A percentile compares a stretch with the other conserved stretches of the same genome.
These are phyloP conservation scores for Andrena bicolor DNA, from an alignment of 2,888 invertebrate genomes.

Conservation along the genomic window DNA sequence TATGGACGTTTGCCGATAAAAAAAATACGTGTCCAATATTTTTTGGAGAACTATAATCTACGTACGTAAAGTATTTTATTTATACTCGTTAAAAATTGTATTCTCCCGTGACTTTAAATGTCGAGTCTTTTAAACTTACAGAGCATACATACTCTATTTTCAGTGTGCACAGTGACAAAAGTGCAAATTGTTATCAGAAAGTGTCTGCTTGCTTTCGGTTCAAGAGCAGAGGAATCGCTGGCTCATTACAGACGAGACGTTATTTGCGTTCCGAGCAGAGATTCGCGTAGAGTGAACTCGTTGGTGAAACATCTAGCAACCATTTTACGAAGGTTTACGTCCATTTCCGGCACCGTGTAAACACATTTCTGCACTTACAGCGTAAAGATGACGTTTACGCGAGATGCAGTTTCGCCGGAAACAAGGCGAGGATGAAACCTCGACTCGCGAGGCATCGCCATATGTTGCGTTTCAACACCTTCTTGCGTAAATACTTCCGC, in stretches of 20 bases:
- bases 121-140: no score
- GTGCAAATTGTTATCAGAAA: slow-evolving; percentile 1
- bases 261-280: slow-evolving; percentile 22
- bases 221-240: neutral
- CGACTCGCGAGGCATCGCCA: slow-evolving; percentile 32
- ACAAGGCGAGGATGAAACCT: slow-evolving; percentile 49
- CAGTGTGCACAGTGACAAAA: neutral
- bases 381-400: slow-evolving; percentile 39
- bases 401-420: slow-evolving; percentile 52
- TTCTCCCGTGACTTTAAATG: no score
- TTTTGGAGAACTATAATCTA: no score
- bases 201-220: neutral
- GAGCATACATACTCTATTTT: neutral
- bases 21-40: no score
- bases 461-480: slow-evolving; percentile 46
- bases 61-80: no score
- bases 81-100: no score
- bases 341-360: slow-evolving; percentile 55
- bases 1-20: no score
- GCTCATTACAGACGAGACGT: neutral
- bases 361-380: slow-evolving; percentile 63
- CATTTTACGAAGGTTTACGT: slow-evolving; percentile 49
- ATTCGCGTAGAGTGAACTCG: slow-evolving; percentile 22
- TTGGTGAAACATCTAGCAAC: slow-evolving; percentile 27
- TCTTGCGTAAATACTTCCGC: slow-evolving; percentile 54